Evolutionary conservation across 2,113 vertebrate species (phyloP).

Genomic region (Nerophis lumbriciformis): DNA sequence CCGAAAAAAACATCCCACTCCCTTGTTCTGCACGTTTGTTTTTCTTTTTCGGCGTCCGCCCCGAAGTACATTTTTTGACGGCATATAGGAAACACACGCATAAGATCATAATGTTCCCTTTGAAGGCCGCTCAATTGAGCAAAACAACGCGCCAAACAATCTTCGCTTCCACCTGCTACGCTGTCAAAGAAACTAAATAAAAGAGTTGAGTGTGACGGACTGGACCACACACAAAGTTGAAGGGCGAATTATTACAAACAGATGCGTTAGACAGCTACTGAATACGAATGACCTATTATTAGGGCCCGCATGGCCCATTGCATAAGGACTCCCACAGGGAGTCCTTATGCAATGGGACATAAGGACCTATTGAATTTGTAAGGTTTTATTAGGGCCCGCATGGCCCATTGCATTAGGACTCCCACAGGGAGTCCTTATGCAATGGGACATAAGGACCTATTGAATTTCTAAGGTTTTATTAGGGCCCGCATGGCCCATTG

Average conservation of each 20-base stretch:
- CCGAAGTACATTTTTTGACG: slow-evolving; percentile 4
- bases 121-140: slow-evolving; percentile 13
- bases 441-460: too few relatives aligned
- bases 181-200: slow-evolving; percentile 19
- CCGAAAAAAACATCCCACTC: slow-evolving; percentile 54
- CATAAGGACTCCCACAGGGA: too few relatives aligned
- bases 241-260: slow-evolving; percentile 60
- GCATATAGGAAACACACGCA: slow-evolving; percentile 25
- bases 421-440: too few relatives aligned
- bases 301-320: too few relatives aligned
- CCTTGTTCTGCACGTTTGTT: slow-evolving; percentile 40
- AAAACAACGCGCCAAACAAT: slow-evolving; percentile 16
- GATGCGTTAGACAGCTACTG: slow-evolving; percentile 51
- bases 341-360: too few relatives aligned
- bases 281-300: slow-evolving; percentile 42
- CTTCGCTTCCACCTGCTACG: slow-evolving; percentile 36
- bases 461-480: too few relatives aligned
- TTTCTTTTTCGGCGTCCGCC: slow-evolving; percentile 38
- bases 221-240: slow-evolving; percentile 66
- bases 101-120: slow-evolving; percentile 23
- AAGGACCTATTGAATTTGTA: too few relatives aligned
- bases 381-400: too few relatives aligned
- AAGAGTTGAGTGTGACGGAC: slow-evolving; percentile 43
- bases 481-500: too few relatives aligned
- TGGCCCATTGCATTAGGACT: too few relatives aligned